Evolutionary conservation across 2,888 invertebrate genomes (phyloP), one percentile per base, ranked within the genome.

Genomic region (Anodontia alba): DNA sequence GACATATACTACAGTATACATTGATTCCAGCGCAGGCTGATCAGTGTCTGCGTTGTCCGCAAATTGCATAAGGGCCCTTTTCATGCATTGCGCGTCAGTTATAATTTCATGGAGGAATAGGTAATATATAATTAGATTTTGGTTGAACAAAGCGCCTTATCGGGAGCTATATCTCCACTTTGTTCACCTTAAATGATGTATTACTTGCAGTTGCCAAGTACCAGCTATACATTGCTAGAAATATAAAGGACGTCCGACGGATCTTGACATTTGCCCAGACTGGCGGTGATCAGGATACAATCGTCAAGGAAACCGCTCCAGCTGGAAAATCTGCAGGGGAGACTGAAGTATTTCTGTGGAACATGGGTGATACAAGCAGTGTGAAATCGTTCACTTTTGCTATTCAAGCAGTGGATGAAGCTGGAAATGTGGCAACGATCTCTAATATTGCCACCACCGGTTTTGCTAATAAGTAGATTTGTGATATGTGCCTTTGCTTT

Each of bases 391-490:
- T 84, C 62, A 87, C 89, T 0, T 87, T 91, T 73, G 77, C 87
- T n/a, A 72, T 90, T 46, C 72, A 84, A 8, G 89, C 87, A 0
- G 74, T 88, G 10, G 91, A 90, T 69, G 72, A 80, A 12, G 73
- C 67, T 8, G 87, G 88, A 29, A 88, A 87, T 69, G 72, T 33
- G 23, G 89, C 86, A 0, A 80, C 86, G 7, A 73, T 85, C 57
- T 90, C 89, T 3, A 90, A 90, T 71, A 76, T 88, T 38, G 88
- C 85, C 12, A 88, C 89, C 0, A 84, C 69, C 3, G 42, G 43
- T 33, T 67, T 67, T 20, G 3, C 31, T 33, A 38, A n/a, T 7
- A 67, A 38, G 36, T 42, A n/a, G n/a, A n/a, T n/a, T n/a, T n/a
- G n/a, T n/a, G n/a, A n/a, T n/a, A n/a, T n/a, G n/a, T n/a, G n/a